phyloP scores from a whole-genome alignment of 2,888 invertebrate species.

The Calephelis perditalis region DNA sequence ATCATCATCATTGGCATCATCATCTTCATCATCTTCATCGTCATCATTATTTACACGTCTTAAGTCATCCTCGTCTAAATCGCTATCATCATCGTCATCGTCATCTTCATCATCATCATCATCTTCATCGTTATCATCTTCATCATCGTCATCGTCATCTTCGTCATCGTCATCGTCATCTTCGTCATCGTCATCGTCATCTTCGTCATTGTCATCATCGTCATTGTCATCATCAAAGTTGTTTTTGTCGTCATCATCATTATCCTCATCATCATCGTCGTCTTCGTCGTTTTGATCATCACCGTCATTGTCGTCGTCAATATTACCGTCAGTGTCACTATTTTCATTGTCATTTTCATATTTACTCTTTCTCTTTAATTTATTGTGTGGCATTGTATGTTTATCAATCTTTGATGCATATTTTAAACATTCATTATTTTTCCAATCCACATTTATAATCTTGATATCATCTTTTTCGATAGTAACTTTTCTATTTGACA shows the following conservation, averaged over 20 bases:
- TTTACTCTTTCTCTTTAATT: constrained; percentile 22
- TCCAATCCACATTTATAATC: constrained; percentile 42
- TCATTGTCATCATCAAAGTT: constrained; percentile 60
- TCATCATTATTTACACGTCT: too few relatives aligned
- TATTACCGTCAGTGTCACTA: constrained; percentile 13
- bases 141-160: constrained; percentile 45
- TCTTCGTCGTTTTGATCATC: constrained; percentile 55
- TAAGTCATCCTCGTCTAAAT: too few relatives aligned
- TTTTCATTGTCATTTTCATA: constrained; percentile 38
- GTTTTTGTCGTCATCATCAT: constrained; percentile 59
- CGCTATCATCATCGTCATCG: constrained; percentile 40
- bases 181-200: constrained; percentile 64
- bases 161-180: constrained; percentile 59
- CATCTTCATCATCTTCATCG: not conserved
- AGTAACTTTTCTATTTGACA: constrained; percentile 40
- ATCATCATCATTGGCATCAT: constrained; percentile 8
- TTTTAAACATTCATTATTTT: constrained; percentile 28
- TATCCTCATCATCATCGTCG: constrained; percentile 60
- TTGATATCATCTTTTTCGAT: constrained; percentile 29
- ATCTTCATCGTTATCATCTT: constrained; percentile 56
- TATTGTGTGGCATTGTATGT: constrained; percentile 42
- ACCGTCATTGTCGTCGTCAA: constrained; percentile 26
- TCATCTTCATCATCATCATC: constrained; percentile 59
- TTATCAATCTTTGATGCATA: constrained; percentile 47
- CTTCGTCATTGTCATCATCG: constrained; percentile 51